These are phyloP conservation scores for Syndactyla subalaris DNA, from an alignment of 2,797 vertebrate species.

Conservation along the genomic window DNA sequence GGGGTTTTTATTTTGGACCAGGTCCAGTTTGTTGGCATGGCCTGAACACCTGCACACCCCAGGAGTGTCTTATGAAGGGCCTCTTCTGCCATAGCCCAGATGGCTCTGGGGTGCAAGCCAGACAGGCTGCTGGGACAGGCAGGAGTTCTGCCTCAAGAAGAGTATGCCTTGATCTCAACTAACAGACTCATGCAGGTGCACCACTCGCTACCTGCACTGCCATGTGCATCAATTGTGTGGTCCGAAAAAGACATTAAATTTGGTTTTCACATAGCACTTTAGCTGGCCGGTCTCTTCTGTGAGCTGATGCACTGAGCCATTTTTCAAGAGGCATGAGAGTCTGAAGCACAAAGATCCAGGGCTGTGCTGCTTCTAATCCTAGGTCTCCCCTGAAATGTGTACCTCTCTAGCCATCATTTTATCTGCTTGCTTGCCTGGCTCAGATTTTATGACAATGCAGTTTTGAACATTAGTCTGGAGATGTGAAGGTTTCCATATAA, in stretches of 20 bases:
- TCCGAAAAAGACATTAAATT: background rate
- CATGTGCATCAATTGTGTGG: fast-evolving
- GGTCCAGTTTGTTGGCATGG: background rate
- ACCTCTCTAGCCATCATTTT: background rate
- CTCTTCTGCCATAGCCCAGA: background rate
- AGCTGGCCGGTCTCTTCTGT: background rate
- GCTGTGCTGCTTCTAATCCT: background rate
- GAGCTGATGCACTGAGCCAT: background rate
- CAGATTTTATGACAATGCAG: background rate
- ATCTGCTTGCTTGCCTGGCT: background rate
- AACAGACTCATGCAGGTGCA: background rate
- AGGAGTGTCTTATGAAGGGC: background rate
- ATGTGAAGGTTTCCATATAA: background rate
- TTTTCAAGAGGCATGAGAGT: background rate
- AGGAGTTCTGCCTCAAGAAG: background rate
- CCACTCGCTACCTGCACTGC: background rate
- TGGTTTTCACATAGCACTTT: background rate
- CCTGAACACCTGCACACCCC: background rate
- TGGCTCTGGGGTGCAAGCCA: fast-evolving
- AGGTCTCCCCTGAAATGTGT: background rate
- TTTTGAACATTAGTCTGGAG: background rate
- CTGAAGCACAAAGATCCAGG: background rate
- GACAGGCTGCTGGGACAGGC: background rate
- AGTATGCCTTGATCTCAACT: background rate
- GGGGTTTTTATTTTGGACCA: background rate